Evolutionary conservation across 2,797 vertebrate genomes (phyloP).

Genomic region (Alfaro cultratus): DNA sequence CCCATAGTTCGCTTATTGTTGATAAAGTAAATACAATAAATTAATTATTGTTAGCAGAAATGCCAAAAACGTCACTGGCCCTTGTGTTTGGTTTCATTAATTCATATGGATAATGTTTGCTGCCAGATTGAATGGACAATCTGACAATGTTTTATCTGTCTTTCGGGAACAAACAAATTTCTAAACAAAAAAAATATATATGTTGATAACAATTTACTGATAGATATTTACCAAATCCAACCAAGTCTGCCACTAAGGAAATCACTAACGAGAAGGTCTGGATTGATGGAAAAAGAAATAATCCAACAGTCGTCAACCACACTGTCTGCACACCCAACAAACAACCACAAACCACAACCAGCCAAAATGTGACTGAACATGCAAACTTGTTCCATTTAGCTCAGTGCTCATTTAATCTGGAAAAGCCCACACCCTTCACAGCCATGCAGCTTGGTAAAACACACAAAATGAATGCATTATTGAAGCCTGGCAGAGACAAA

Average conservation of each 20-base stretch:
- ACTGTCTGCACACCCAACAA: neutral
- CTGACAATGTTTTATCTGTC: neutral
- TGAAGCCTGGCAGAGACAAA: slow-evolving; percentile 6
- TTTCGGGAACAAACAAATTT: neutral
- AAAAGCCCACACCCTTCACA: neutral
- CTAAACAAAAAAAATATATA: neutral
- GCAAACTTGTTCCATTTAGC: slow-evolving; percentile 6
- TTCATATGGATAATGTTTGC: neutral
- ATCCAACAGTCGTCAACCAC: neutral
- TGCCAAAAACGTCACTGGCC: neutral
- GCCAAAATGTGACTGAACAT: slow-evolving; percentile 8
- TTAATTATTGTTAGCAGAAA: neutral
- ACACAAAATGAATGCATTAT: neutral
- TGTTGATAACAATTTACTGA: neutral
- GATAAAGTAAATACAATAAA: slow-evolving; percentile 22
- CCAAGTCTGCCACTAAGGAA: neutral
- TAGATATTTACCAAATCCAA: neutral
- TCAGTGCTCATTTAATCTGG: slow-evolving; percentile 7
- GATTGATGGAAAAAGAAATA: neutral
- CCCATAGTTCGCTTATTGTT: neutral
- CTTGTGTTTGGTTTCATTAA: neutral
- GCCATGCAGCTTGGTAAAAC: neutral
- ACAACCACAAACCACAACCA: slow-evolving; percentile 8
- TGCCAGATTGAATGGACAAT: neutral
- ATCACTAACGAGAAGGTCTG: neutral